phyloP scores from a whole-genome alignment of 1,140 invertebrate species.

The Aradophagus sp. region DNA sequence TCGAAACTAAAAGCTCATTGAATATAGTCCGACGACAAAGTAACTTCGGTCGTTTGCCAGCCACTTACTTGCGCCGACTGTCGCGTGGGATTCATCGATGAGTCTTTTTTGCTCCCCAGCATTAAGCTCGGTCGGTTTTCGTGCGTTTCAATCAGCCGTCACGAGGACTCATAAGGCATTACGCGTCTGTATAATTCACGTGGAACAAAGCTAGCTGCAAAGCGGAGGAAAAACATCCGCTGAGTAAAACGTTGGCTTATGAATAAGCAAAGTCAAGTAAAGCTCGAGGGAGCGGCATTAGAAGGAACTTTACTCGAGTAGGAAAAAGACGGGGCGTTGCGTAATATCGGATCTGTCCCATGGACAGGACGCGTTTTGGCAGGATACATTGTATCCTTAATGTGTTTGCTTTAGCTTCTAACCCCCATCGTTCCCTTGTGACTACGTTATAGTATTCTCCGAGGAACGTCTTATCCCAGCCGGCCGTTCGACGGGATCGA shows the following conservation, averaged over 20 bases:
- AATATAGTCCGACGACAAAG: no score
- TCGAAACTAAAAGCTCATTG: no score
- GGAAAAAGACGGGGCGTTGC: constrained; percentile 35
- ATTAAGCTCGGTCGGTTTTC: no score
- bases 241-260: constrained; percentile 55
- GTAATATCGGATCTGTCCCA: constrained; percentile 50
- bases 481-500: constrained; percentile 31
- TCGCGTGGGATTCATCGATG: no score
- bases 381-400: constrained; percentile 59
- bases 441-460: constrained; percentile 47
- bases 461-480: constrained; percentile 42
- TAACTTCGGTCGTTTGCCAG: no score
- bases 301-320: constrained; percentile 35
- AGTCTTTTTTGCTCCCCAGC: no score
- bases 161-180: constrained; percentile 41
- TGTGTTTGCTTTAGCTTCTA: constrained; percentile 59
- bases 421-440: constrained; percentile 49
- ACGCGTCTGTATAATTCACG: constrained; percentile 54
- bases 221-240: constrained; percentile 50
- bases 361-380: constrained; percentile 52
- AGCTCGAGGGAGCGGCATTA: constrained; percentile 37
- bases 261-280: constrained; percentile 59
- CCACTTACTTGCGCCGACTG: no score
- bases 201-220: constrained; percentile 43
- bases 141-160: constrained; percentile 48